Base-by-base conservation (phyloP, 2,888 invertebrate genomes). In the Malthinus seriepunctatus region DNA sequence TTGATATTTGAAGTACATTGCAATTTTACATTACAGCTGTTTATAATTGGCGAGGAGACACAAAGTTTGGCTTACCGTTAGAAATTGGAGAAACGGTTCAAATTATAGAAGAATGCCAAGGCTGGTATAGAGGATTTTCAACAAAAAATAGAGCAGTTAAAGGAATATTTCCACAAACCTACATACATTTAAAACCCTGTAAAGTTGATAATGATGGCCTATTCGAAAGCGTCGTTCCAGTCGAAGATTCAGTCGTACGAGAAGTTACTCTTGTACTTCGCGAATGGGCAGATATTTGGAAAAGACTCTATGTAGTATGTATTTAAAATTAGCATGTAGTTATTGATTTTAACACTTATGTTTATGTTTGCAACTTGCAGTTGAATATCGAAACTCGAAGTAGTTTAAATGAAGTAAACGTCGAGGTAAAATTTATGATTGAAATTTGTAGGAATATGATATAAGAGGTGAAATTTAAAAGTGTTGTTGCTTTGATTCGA, bases 241-340 rank as follows among this genome's bases (percentile, higher is more conserved):
- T 92, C 67, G 93, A 93, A 71, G 96, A 97, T 80, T 88, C 92
- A 0, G 92, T 95, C 1, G 92, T 95, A 1, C 84, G 89, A 50
- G 96, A 97, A 81, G 93, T 95, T 51, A 92, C 94, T 0, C 88
- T 92, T 64, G 95, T 95, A 23, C 81, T 96, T 42, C 82, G 95
- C 73, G 97, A 97, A 86, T 97, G 97, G 97, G 91, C 90, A 10
- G 84, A 90, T 66, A 88, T 94, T 64, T 96, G 96, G 96, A 95
- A 95, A 75, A 88, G 88, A 67, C 84, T 95, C 44, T 96, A 90
- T 83, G 90, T 95, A 85, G 95, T 95, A 80, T 81, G 88, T 11
- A 11, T 32, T 32, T 31, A 15, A 45, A 32, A 10, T 45, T 45
- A 45, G 9, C 32, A 37, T 10, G 23, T 23, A 5, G 23, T 23